Conservation (phyloP, 2,797 vertebrate species). For the Melanotaenia trifasciata region DNA sequence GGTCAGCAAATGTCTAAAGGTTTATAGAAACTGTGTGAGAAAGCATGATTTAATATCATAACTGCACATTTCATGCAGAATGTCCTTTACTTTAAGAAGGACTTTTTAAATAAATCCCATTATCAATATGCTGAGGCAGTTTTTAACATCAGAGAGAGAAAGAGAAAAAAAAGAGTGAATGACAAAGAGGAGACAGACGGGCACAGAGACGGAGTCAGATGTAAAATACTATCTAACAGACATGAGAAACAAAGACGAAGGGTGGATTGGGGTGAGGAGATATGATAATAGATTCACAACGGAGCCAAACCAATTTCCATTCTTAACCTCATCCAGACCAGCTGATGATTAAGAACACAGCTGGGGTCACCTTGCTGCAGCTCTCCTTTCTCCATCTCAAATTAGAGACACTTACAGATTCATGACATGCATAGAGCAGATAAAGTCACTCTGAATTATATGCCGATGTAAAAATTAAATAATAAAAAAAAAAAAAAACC, state of each 20-base stretch:
- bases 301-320: conserved; percentile 78
- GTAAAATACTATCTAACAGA: conserved; percentile 62
- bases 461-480: conserved; percentile 3
- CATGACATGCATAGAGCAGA: conserved; percentile 65
- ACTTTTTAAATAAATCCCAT: conserved; percentile 78
- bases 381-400: conserved; percentile 41
- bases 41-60: conserved; percentile 50
- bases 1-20: conserved; percentile 25
- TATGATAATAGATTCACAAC: conserved; percentile 76
- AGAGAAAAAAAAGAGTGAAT: conserved; percentile 51
- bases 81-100: conserved; percentile 65
- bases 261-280: conserved; percentile 46
- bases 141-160: conserved; percentile 61
- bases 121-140: conserved; percentile 78
- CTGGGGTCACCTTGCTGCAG: conserved; percentile 73
- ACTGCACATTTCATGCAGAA: conserved; percentile 57
- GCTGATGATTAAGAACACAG: conserved; percentile 74
- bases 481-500: conserved; percentile 49
- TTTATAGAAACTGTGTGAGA: conserved; percentile 37
- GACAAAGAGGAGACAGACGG: conserved; percentile 63
- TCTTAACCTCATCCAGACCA: conserved; percentile 75
- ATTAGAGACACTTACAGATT: conserved; percentile 77
- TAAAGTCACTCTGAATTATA: conserved; percentile 46
- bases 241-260: conserved; percentile 66
- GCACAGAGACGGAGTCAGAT: conserved; percentile 47